These are phyloP conservation scores for Columba livia DNA, from an alignment of 2,113 vertebrate species.

Conservation along the genomic window DNA sequence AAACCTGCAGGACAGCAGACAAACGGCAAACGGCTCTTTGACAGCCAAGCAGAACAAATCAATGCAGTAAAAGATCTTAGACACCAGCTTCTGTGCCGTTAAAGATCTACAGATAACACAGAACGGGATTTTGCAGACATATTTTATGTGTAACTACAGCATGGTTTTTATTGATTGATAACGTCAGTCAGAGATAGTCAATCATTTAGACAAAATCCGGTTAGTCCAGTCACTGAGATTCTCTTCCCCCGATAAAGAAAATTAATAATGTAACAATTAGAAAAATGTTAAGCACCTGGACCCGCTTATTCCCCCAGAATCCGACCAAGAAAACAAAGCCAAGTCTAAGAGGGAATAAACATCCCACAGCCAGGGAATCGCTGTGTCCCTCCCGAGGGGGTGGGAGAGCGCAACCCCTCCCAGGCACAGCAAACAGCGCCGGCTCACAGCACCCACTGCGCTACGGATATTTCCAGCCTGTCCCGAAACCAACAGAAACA, in stretches of 20 bases:
- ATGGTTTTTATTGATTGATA: background rate
- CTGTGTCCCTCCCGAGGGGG: no score
- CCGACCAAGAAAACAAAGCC: background rate
- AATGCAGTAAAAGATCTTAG: background rate
- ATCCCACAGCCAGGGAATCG: no score
- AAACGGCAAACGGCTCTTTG: fast-evolving
- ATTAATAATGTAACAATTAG: background rate
- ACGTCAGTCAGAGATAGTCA: background rate
- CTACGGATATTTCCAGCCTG: background rate
- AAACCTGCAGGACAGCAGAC: background rate
- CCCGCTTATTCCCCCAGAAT: background rate
- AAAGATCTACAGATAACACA: background rate
- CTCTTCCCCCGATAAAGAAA: background rate
- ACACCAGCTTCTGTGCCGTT: background rate
- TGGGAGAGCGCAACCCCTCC: no score
- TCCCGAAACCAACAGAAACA: background rate
- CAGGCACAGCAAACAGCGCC: background rate
- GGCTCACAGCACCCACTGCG: background rate
- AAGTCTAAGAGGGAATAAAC: background rate
- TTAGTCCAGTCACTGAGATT: background rate
- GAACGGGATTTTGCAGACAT: background rate
- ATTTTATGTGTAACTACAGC: background rate
- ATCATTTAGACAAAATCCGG: background rate
- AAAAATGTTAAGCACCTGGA: background rate
- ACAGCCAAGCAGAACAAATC: background rate